These are phyloP conservation scores for Drosophila colorata DNA, from an alignment of 2,888 invertebrate species.

Conservation along the genomic window DNA sequence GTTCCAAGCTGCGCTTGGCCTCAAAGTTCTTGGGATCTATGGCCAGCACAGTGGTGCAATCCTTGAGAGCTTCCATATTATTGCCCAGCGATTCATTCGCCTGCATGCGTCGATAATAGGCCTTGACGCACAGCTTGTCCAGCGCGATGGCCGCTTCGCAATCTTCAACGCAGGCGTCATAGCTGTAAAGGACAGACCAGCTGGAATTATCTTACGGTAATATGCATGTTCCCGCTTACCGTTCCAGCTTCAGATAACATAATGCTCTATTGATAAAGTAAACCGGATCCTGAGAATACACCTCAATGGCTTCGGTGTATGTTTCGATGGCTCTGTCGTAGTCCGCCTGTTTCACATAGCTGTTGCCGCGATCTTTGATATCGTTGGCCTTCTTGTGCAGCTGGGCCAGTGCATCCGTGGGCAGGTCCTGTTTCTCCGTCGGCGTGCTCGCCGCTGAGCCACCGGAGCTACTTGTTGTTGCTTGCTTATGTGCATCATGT, in stretches of 20 bases:
- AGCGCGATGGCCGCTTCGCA: conserved; percentile 92
- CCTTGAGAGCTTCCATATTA: conserved; percentile 89
- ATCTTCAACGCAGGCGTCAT: conserved; percentile 87
- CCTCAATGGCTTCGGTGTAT: conserved; percentile 94
- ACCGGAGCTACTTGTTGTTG: conserved; percentile 23
- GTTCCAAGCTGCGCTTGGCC: conserved; percentile 86
- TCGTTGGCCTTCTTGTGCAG: conserved; percentile 77
- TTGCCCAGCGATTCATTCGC: conserved; percentile 91
- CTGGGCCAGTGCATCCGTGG: conserved; percentile 61
- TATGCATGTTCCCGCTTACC: conserved; percentile 86
- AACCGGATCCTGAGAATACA: conserved; percentile 91
- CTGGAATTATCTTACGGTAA: background rate
- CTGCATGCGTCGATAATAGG: conserved; percentile 92
- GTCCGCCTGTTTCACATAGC: conserved; percentile 90
- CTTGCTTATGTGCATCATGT: conserved; percentile 5
- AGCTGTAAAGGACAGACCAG: conserved; percentile 45
- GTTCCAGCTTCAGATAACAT: conserved; percentile 92
- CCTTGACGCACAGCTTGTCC: conserved; percentile 93
- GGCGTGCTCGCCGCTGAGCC: conserved; percentile 58
- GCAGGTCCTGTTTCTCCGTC: conserved; percentile 74
- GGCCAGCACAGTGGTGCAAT: conserved; percentile 89
- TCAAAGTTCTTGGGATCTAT: conserved; percentile 93
- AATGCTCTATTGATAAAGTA: conserved; percentile 95
- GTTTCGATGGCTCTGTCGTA: conserved; percentile 94
- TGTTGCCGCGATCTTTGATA: conserved; percentile 90